Conservation (phyloP, 2,888 invertebrate species). For the Scotopteryx bipunctaria region DNA sequence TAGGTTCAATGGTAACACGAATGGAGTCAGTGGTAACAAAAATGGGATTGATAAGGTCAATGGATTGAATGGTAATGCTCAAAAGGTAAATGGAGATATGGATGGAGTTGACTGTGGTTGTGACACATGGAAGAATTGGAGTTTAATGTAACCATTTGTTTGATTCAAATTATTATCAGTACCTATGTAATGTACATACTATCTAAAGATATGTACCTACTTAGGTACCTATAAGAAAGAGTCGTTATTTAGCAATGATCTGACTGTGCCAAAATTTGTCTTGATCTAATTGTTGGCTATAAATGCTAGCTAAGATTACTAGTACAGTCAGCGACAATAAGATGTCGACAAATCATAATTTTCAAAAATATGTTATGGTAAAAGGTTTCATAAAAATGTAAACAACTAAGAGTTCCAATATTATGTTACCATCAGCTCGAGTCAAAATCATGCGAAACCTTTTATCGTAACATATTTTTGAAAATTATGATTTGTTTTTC, state of each 20-base stretch:
- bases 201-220: no score
- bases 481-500: no score
- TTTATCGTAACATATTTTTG: no score
- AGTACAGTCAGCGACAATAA: no score
- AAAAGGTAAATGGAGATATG: conserved; percentile 18
- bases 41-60: conserved; percentile 6
- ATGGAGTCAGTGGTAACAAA: not conserved
- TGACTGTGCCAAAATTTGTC: conserved; percentile 28
- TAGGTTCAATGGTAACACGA: not conserved
- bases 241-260: conserved; percentile 10
- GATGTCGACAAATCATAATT: no score
- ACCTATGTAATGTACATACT: no score
- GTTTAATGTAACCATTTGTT: conserved; percentile 42
- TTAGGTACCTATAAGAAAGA: not conserved
- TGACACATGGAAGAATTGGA: conserved; percentile 49
- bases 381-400: no score
- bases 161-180: no score
- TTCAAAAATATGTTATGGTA: no score
- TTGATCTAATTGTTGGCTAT: conserved; percentile 29
- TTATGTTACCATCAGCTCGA: no score
- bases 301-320: no score
- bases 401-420: not conserved
- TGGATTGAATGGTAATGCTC: conserved; percentile 12
- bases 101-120: conserved; percentile 47
- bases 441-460: no score